Evolutionary conservation across 2,888 invertebrate species (phyloP).

Genomic region (Drosophila anomelani): DNA sequence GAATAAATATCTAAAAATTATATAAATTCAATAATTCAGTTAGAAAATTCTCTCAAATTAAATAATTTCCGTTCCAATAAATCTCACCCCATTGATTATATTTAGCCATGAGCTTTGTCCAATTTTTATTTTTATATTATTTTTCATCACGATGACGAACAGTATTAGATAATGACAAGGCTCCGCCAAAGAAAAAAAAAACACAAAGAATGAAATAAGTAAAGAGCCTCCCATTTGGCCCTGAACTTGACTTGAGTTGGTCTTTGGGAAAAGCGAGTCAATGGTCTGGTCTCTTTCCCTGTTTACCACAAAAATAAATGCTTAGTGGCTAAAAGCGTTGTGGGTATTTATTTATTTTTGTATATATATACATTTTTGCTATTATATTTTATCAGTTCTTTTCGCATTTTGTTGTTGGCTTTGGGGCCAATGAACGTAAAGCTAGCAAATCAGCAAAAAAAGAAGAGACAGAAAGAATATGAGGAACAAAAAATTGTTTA

Average conservation of each 20-base stretch:
- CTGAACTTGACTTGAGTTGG: conserved; percentile 69
- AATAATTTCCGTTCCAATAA: not conserved
- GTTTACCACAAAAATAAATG: conserved; percentile 48
- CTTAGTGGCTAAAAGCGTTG: conserved; percentile 68
- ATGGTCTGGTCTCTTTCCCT: conserved; percentile 31
- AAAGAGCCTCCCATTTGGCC: conserved; percentile 55
- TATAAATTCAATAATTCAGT: not conserved
- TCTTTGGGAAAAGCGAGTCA: conserved; percentile 40
- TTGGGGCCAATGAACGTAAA: conserved; percentile 75
- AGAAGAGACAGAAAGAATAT: conserved; percentile 48
- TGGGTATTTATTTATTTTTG: conserved; percentile 18
- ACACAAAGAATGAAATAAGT: conserved; percentile 4
- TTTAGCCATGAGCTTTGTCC: conserved; percentile 33
- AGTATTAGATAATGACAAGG: conserved; percentile 32
- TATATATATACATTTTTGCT: conserved; percentile 27
- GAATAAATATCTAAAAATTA: not conserved
- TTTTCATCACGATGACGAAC: conserved; percentile 14
- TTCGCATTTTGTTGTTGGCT: conserved; percentile 40
- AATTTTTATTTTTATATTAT: conserved; percentile 9
- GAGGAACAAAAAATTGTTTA: conserved; percentile 55
- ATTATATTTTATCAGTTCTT: conserved; percentile 58
- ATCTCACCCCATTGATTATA: conserved; percentile 7
- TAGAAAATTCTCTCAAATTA: not conserved
- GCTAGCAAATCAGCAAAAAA: conserved; percentile 68
- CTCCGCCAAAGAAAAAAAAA: not conserved